Evolutionary conservation across 2,113 vertebrate species (phyloP), one percentile per base, ranked within the genome.

Genomic region (Hemichromis elongatus): DNA sequence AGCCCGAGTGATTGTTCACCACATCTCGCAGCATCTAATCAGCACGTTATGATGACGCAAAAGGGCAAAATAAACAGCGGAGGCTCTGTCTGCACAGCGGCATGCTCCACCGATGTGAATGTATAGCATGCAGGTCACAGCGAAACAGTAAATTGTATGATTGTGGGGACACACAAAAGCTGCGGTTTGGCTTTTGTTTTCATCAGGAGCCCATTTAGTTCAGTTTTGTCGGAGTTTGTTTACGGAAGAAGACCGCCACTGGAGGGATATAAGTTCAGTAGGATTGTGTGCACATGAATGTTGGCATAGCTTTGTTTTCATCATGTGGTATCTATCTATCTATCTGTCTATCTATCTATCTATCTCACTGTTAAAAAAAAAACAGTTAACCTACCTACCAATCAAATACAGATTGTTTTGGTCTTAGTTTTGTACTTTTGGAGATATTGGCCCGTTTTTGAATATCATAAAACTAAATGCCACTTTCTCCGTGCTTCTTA

Each of bases 1-100:
- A 30, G 24, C 26, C 26, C 4, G 45, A 47, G 78, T n/a, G 35
- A 79, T 45, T 42, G 81, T 68, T 73, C 45, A 47, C 14, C 35
- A 7, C 40, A 42, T 35, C 30, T 88, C 5, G 7, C 3, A n/a
- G 73, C 37, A 81, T 87, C 83, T 70, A 56, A 93, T 93, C 90
- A 88, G 88, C 90, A 89, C 90, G 82, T 85, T 83, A 82, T 93
- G 92, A 93, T 95, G 93, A 95, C 92, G 92, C 92, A 85, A 93
- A 73, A 73, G 40, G 24, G 42, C 42, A 50, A 50, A 85, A 83
- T 92, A 93, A 95, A 94, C 92, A 90, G 33, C 19, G 35, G 63
- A 19, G 37, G 9, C 50, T 47, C 37, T 35, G 61, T 28, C 24
- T 81, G 21, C 2, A 6, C 28, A 19, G 56, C 10, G 45, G 18